A percentile compares a stretch with the other conserved stretches of the same genome.
Evolutionary conservation across 2,113 vertebrate species (phyloP).

Genomic region (Dendropsophus ebraccatus): DNA sequence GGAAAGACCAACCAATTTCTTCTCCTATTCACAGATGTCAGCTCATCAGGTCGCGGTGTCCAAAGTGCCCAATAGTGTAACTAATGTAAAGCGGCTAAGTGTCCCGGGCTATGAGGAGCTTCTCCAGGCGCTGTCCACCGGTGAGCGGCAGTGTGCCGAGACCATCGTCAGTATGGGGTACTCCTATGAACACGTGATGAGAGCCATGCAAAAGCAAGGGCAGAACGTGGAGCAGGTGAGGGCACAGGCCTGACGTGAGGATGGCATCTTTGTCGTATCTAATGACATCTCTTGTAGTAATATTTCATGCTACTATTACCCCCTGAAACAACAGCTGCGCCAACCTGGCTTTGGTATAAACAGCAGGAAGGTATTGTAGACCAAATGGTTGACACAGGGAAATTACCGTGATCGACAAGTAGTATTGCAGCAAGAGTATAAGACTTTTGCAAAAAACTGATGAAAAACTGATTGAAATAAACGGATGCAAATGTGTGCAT

Average conservation of each 20-base stretch:
- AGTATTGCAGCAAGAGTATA: not conserved
- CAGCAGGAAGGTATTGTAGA: not conserved
- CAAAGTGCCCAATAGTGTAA: conserved; percentile 74
- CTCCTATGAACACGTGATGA: conserved; percentile 86
- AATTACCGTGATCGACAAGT: not conserved
- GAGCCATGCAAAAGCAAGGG: conserved; percentile 95
- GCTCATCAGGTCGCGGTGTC: conserved; percentile 70
- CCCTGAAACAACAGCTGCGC: not conserved
- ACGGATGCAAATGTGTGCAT: too few species aligned
- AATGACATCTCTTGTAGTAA: not conserved
- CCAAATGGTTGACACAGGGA: not conserved
- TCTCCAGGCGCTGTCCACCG: conserved; percentile 81
- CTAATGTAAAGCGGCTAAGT: conserved; percentile 46
- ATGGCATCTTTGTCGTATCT: too few species aligned
- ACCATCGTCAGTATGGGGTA: conserved; percentile 95
- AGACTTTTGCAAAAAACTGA: too few species aligned
- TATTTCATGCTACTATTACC: not conserved
- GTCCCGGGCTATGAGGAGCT: conserved; percentile 58
- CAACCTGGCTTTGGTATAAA: not conserved
- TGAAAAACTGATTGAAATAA: too few species aligned
- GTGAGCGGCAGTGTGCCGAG: conserved; percentile 88
- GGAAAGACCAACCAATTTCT: too few species aligned
- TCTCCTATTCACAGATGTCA: conserved; percentile 65
- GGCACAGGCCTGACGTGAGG: not conserved
- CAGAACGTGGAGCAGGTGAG: conserved; percentile 94